Evolutionary conservation across 2,797 vertebrate species (phyloP), one percentile per base, ranked within the genome.

Genomic region (Lemur catta): DNA sequence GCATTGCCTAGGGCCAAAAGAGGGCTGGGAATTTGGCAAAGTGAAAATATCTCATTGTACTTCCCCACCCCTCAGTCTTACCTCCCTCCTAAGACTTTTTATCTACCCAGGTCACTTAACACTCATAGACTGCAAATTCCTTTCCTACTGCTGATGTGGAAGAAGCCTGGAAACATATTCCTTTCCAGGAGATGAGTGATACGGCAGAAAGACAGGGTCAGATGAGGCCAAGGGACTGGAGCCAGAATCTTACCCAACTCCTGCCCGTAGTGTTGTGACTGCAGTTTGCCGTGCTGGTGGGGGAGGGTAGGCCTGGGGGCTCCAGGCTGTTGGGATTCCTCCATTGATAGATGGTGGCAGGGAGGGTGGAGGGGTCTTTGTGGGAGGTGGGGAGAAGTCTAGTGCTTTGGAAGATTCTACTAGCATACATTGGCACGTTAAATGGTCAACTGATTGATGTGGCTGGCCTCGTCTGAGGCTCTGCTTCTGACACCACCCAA

Each of bases 141-240:
- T 96, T 85, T 79, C 57, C 84, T 95, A 38, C 52, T 92, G 38
- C 67, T 87, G 85, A 79, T 95, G 88, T 95, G 92, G 69, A 93
- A 38, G 82, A 91, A 71, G n/a, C 38, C 93, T 78, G 93, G 94
- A 67, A 96, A 20, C 43, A 3, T 17, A 30, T 50, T 86, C 55
- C 65, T 86, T 90, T 91, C 89, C 57, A 84, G 84, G 91, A 95
- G 90, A 95, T 81, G 94, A 97, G 75, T 85, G 93, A 88, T 87
- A n/a, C 0, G 15, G 67, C 81, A 67, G 55, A 63, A 89, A 75
- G 46, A 74, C 18, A 69, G 88, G 97, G 93, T 97, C 92, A 95
- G 80, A 63, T 50, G 88, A 96, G 95, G 96, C 84, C 85, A 88
- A 61, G 88, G 41, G 67, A 80, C 18, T 7, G 15, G 67, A 93